Evolutionary conservation across 1,140 invertebrate species (phyloP).

Genomic region (Rhyacophila brunnea): DNA sequence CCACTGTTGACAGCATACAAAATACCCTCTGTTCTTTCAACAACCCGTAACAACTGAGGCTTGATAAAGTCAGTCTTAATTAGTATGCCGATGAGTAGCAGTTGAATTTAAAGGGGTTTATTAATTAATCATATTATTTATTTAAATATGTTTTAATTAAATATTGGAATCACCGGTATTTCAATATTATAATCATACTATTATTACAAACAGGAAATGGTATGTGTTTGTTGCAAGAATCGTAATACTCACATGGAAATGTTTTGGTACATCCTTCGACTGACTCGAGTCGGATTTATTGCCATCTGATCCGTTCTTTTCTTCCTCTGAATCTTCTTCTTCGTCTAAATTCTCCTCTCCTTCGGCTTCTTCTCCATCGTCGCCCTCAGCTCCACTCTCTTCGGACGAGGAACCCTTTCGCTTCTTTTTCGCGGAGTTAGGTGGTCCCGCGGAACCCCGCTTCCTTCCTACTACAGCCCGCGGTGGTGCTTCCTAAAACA

Average conservation of each 20-base stretch:
- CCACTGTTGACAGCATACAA: no score
- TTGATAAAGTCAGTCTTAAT: no score
- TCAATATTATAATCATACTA: no score
- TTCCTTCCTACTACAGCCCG: conserved; percentile 8
- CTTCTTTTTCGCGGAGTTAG: conserved; percentile 20
- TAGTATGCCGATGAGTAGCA: no score
- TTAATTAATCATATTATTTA: no score
- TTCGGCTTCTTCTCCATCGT: conserved; percentile 49
- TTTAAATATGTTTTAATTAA: no score
- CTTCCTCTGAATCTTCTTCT: conserved; percentile 42
- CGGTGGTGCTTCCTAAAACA: conserved; percentile 7
- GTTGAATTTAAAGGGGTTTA: no score
- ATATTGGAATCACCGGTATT: no score
- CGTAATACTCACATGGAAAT: conserved; percentile 50
- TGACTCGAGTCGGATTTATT: conserved; percentile 55
- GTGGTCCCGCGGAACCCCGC: not conserved
- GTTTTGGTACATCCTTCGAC: conserved; percentile 55
- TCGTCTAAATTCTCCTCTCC: conserved; percentile 49
- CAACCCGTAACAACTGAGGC: no score
- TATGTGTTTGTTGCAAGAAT: no score
- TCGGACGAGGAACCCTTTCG: conserved; percentile 29
- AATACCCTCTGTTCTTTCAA: no score
- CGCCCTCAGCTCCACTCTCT: conserved; percentile 38
- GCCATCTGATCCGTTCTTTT: conserved; percentile 54
- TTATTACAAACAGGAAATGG: no score